Conservation (phyloP, 2,797 vertebrate species). For the Cynodonichthys magdalenae region DNA sequence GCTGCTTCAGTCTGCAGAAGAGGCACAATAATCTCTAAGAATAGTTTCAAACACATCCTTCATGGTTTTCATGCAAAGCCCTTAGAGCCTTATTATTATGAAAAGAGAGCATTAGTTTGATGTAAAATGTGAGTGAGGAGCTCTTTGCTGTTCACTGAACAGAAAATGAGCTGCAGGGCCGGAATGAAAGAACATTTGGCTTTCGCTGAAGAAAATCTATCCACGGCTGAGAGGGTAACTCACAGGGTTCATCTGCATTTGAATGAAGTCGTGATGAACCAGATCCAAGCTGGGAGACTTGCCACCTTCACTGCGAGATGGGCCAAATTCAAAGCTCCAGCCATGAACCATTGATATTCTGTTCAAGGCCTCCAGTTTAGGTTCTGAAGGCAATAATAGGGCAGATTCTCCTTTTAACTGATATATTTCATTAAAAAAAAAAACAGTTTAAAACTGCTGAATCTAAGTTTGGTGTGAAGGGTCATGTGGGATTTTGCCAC, state of each 20-base stretch:
- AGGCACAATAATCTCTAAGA: conserved; percentile 22
- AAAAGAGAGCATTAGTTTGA: conserved; percentile 10
- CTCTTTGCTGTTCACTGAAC: conserved; percentile 52
- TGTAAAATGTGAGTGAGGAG: conserved; percentile 19
- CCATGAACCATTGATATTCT: conserved; percentile 60
- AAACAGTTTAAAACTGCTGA: no score
- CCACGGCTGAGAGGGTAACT: conserved; percentile 5
- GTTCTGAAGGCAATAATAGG: background rate
- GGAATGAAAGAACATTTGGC: conserved; percentile 20
- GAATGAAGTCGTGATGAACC: conserved; percentile 45
- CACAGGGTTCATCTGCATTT: conserved; percentile 62
- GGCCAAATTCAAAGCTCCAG: background rate
- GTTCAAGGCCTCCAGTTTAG: conserved; percentile 28
- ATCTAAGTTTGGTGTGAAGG: background rate
- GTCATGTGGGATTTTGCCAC: background rate
- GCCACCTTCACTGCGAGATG: conserved; percentile 7
- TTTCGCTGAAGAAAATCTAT: conserved; percentile 26
- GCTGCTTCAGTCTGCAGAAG: no score
- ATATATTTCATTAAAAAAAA: no score
- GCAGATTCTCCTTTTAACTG: background rate
- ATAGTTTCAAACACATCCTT: conserved; percentile 16
- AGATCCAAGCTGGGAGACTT: conserved; percentile 35
- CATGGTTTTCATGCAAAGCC: conserved; percentile 35
- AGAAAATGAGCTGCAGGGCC: conserved; percentile 35
- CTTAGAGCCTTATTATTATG: conserved; percentile 28